These are phyloP conservation scores for Phlogophora meticulosa DNA, from an alignment of 2,888 invertebrate genomes.

Conservation along the genomic window DNA sequence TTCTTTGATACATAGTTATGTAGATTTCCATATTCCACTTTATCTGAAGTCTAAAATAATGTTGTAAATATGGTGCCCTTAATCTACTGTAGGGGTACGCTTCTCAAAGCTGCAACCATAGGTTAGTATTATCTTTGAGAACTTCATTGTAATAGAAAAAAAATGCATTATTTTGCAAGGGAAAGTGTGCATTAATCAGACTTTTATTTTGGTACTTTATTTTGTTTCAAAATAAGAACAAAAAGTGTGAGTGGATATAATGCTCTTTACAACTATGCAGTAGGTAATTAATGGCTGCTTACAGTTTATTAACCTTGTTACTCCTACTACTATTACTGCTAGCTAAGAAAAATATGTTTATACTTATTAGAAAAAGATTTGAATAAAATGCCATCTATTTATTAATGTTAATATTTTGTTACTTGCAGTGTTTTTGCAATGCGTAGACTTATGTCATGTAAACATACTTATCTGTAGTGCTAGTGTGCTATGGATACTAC, in stretches of 20 bases:
- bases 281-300: neutral
- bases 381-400: neutral
- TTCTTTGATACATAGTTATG: too few species aligned
- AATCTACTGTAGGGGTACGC: too few species aligned
- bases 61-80: too few species aligned
- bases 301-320: neutral
- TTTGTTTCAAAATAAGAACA: too few species aligned
- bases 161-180: too few species aligned
- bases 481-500: constrained; percentile 5
- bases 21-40: too few species aligned
- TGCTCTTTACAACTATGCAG: neutral
- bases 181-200: too few species aligned
- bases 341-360: neutral
- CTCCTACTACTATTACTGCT: neutral
- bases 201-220: too few species aligned
- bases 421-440: constrained; percentile 11
- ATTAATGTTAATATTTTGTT: constrained; percentile 21
- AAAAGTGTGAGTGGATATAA: neutral
- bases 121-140: too few species aligned
- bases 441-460: constrained; percentile 1
- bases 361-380: neutral
- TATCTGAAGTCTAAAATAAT: too few species aligned
- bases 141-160: too few species aligned
- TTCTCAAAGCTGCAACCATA: too few species aligned
- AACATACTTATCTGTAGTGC: constrained; percentile 11